Evolutionary conservation across 2,888 invertebrate species (phyloP), one percentile per base, ranked within the genome.

Genomic region (Ecliptopera silaceata): DNA sequence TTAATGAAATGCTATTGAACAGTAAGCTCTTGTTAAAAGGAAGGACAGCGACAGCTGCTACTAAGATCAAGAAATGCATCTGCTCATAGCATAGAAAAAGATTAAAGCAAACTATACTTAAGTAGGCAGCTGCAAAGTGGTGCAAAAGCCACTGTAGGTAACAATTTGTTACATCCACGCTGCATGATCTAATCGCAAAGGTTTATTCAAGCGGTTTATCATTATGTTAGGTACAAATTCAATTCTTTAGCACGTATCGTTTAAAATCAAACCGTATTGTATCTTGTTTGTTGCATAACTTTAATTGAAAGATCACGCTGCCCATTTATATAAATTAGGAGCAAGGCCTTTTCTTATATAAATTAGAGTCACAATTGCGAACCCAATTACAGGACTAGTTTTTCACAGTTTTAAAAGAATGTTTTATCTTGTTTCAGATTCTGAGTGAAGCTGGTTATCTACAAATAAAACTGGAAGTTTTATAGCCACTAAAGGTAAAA

Each of bases 391-490:
- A 47, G 22, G 36, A 22, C 6, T 1, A n/a, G 11, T 39, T 15
- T 29, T 43, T 31, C 3, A 15, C 11, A 31, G 5, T 22, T 55
- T 31, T 36, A 13, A 55, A 29, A 8, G 26, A 55, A 32, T 44
- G 42, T 29, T 58, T 60, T 31, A 52, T 60, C 53, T 77, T 73
- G 71, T 79, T 80, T 54, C 79, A 80, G 79, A 75, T 76, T 72
- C 54, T 49, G 55, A 61, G 54, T 56, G 29, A 31, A 50, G 41
- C 34, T 46, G 44, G 57, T 41, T 29, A 57, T 11, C 10, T 15
- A 4, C 26, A 55, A 36, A 56, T 57, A 66, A 77, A 68, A 63
- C 76, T 77, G 75, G 78, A 72, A 68, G 50, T 57, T 58, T 74
- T 71, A 77, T 72, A 75, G 70, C 71, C 61, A 66, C 51, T 42